Evolutionary conservation across 2,888 invertebrate genomes (phyloP).

Genomic region (Agonopterix subpropinquella): DNA sequence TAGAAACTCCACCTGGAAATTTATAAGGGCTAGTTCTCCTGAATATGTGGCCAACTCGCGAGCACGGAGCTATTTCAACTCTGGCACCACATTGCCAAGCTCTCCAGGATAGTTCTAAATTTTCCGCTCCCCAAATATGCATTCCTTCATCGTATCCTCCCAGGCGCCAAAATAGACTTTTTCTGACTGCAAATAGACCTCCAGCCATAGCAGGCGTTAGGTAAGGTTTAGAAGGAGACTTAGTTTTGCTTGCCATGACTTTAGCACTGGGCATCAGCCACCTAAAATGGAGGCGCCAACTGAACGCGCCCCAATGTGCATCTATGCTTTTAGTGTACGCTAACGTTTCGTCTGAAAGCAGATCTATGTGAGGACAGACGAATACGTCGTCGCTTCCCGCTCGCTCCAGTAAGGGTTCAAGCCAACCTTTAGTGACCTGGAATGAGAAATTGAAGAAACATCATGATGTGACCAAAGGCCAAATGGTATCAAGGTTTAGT

Average conservation of each 20-base stretch:
- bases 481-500: too few species aligned
- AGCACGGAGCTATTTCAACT: constrained; percentile 94
- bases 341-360: constrained; percentile 96
- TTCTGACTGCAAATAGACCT: constrained; percentile 92
- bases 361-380: constrained; percentile 66
- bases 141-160: constrained; percentile 84
- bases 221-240: constrained; percentile 81
- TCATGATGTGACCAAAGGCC: too few species aligned
- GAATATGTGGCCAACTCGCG: constrained; percentile 95
- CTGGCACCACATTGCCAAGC: constrained; percentile 97
- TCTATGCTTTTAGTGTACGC: constrained; percentile 97
- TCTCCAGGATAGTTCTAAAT: constrained; percentile 96
- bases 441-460: constrained; percentile 7
- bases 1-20: constrained; percentile 93
- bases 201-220: constrained; percentile 96
- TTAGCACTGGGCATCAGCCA: constrained; percentile 86
- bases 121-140: constrained; percentile 99
- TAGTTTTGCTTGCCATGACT: constrained; percentile 77
- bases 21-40: constrained; percentile 95
- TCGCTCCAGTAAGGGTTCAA: constrained; percentile 72
- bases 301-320: constrained; percentile 98
- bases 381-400: constrained; percentile 70
- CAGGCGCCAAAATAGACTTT: constrained; percentile 89
- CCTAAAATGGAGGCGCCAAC: constrained; percentile 96
- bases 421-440: constrained; percentile 78